phyloP scores from a whole-genome alignment of 2,888 invertebrate species.

The Ferdinandea cuprea region DNA sequence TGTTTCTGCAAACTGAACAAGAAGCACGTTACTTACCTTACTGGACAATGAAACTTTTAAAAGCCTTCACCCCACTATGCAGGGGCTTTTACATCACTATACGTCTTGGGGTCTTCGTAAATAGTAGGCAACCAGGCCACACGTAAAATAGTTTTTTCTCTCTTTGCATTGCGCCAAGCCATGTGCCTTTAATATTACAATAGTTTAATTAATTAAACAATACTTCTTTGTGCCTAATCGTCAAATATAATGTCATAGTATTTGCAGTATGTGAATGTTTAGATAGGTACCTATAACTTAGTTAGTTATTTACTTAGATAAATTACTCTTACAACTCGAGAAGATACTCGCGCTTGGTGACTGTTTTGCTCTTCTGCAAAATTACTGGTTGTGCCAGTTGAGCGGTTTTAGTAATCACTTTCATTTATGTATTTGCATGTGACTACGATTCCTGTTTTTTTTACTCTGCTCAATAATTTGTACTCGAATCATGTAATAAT shows the following conservation, averaged over 20 bases:
- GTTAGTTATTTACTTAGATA: too few species aligned
- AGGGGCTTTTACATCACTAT: conserved; percentile 30
- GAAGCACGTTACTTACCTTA: conserved; percentile 47
- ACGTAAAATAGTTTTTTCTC: conserved; percentile 37
- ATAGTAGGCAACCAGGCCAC: conserved; percentile 46
- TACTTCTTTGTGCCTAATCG: neutral
- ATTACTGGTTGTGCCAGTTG: conserved; percentile 11
- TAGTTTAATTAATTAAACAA: conserved; percentile 20
- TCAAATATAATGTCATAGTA: neutral
- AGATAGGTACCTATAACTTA: too few species aligned
- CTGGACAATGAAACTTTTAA: conserved; percentile 59
- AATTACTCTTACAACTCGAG: too few species aligned
- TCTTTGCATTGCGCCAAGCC: neutral
- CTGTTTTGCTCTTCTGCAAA: conserved; percentile 12
- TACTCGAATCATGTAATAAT: conserved; percentile 3
- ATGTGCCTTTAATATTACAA: conserved; percentile 19
- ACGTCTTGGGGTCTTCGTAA: conserved; percentile 49
- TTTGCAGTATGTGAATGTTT: neutral
- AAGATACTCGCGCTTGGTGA: neutral
- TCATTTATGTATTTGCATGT: conserved; percentile 4
- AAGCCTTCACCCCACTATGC: conserved; percentile 70
- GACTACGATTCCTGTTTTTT: conserved; percentile 21
- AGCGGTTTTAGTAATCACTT: neutral
- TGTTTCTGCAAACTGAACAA: conserved; percentile 41
- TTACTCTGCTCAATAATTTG: neutral